Conservation (phyloP, 2,797 vertebrate genomes). For the Karalla daura region DNA sequence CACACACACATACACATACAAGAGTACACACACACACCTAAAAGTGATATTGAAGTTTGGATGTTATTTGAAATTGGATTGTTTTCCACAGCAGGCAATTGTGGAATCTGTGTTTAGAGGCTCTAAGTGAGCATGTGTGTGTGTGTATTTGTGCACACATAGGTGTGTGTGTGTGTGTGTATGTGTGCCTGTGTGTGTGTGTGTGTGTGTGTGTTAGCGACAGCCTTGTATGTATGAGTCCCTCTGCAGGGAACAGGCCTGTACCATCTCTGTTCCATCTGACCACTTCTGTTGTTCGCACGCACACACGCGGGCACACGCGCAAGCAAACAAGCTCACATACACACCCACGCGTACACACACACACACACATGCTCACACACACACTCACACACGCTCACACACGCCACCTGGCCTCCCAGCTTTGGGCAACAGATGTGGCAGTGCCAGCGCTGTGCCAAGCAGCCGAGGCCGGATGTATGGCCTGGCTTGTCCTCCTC, state of each 20-base stretch:
- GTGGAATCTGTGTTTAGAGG: conserved; percentile 70
- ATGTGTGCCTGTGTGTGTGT: conserved; percentile 24
- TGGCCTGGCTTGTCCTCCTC: conserved; percentile 81
- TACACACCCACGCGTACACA: conserved; percentile 40
- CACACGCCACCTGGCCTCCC: conserved; percentile 85
- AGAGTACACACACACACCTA: conserved; percentile 16
- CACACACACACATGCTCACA: conserved; percentile 16
- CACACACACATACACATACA: conserved; percentile 19
- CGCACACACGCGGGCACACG: conserved; percentile 54
- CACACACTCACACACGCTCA: conserved; percentile 41
- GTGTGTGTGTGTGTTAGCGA: conserved; percentile 41
- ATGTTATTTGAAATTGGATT: conserved; percentile 71
- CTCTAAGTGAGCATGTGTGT: conserved; percentile 55
- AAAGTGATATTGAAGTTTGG: conserved; percentile 65
- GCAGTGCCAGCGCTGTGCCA: conserved; percentile 82
- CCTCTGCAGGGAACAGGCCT: conserved; percentile 80
- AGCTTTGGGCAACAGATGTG: conserved; percentile 90
- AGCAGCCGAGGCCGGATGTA: conserved; percentile 86
- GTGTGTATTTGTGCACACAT: conserved; percentile 29
- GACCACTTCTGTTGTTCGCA: conserved; percentile 78
- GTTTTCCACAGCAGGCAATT: conserved; percentile 77
- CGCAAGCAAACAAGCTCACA: conserved; percentile 29
- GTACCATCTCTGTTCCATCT: conserved; percentile 80
- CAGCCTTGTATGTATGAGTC: conserved; percentile 78
- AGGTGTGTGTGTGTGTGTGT: conserved; percentile 26